Base-by-base conservation (phyloP, 2,888 invertebrate genomes). In the Cantharis flavilabris region DNA sequence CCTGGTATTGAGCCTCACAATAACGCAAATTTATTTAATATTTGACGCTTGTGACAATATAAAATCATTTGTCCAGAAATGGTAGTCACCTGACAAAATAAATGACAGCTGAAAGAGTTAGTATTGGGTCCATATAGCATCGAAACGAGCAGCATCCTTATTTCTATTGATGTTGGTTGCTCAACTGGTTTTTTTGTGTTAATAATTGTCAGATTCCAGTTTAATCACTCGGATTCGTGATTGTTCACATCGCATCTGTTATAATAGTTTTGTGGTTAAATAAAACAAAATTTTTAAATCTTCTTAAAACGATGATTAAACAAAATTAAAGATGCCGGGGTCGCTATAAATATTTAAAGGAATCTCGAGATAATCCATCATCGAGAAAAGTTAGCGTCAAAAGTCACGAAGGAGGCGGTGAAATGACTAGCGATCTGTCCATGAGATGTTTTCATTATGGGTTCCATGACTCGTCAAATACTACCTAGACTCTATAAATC, bases 381-480 rank as follows among this genome's bases (percentile, higher is more conserved):
- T 87, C 86, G 84, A 80, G 83, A 81, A 81, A 85, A 84, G 86
- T 87, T 87, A 87, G 88, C 88, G 88, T 88, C 87, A 88, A 88
- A 88, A 88, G 88, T 88, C 88, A 88, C 88, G 88, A 88, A 87
- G 85, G 84, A 88, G 88, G 88, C 88, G 88, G 88, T 86, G 88
- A 88, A 88, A 86, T 88, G 88, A 88, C 88, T 88, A 87, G 88
- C 88, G 87, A 88, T 88, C 87, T 88, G 88, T 88, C 87, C 86
- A 85, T 86, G 86, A 88, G 88, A 88, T 88, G 88, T 88, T 88
- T 88, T 88, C 87, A 88, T 88, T 88, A 88, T 87, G 87, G 87
- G 87, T 85, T 88, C 87, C 88, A 86, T 88, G 88, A 88, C 88
- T 88, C 85, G 88, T 87, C 87, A 85, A 87, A 87, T 86, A 85